Conservation (phyloP, 2,113 vertebrate species). For the Sterrhoptilus dennistouni region DNA sequence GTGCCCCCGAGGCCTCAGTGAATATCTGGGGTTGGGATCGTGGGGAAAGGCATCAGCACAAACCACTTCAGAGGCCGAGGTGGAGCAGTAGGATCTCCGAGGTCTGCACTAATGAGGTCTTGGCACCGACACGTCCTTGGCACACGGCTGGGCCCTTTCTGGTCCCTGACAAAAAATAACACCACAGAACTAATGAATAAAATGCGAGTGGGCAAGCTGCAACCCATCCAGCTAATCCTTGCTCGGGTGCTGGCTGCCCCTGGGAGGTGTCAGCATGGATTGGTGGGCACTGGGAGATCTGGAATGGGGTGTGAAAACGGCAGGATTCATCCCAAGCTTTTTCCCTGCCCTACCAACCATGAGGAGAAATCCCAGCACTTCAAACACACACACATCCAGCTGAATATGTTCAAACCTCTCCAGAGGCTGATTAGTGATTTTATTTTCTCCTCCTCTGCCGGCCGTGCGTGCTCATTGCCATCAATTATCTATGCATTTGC, state of each 20-base stretch:
- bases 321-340: not conserved
- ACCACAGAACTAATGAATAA: not conserved
- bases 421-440: slow-evolving; percentile 26
- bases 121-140: slow-evolving; percentile 45
- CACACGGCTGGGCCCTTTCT: not conserved
- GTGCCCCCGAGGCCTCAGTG: not conserved
- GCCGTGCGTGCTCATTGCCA: not conserved
- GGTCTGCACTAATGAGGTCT: slow-evolving; percentile 50
- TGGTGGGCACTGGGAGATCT: not conserved
- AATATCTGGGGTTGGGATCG: slow-evolving; percentile 27
- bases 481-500: slow-evolving; percentile 41
- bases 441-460: slow-evolving; percentile 12
- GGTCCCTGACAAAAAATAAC: not conserved
- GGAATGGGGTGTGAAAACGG: not conserved
- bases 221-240: not conserved
- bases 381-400: not conserved
- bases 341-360: not conserved
- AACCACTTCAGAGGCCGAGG: slow-evolving; percentile 66
- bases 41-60: slow-evolving; percentile 21
- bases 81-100: slow-evolving; percentile 39
- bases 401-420: not conserved
- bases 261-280: not conserved
- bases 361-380: not conserved
- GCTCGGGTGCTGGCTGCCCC: not conserved
- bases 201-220: not conserved